Evolutionary conservation across 2,888 invertebrate species (phyloP).

Genomic region (Stratiomys singularior): DNA sequence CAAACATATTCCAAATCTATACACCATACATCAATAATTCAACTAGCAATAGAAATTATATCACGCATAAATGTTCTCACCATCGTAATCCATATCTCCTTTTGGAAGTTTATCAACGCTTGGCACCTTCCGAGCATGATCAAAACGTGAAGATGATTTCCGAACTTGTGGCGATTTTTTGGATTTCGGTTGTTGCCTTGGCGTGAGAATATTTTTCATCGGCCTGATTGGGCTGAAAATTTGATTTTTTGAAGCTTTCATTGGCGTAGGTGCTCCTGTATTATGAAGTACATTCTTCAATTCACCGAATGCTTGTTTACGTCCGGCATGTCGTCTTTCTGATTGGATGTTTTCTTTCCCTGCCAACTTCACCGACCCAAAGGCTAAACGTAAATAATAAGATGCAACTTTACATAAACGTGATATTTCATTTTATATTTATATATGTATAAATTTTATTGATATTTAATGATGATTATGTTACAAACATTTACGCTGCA

Average conservation of each 20-base stretch:
- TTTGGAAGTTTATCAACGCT: not conserved
- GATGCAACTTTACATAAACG: too few relatives aligned
- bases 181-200: not conserved
- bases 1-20: constrained; percentile 13
- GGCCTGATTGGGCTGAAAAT: constrained; percentile 1
- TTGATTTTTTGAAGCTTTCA: constrained; percentile 18
- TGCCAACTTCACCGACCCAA: not conserved
- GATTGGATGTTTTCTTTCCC: constrained; percentile 29
- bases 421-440: too few relatives aligned
- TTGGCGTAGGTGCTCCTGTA: constrained; percentile 37
- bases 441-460: too few relatives aligned
- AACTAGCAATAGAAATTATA: not conserved
- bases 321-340: constrained; percentile 36
- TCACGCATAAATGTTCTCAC: not conserved
- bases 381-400: not conserved
- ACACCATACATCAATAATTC: not conserved
- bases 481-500: too few relatives aligned
- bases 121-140: not conserved
- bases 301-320: constrained; percentile 42
- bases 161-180: not conserved
- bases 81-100: not conserved
- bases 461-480: too few relatives aligned
- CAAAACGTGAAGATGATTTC: not conserved
- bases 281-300: constrained; percentile 40
- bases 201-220: not conserved